These are phyloP conservation scores for Protosalanx chinensis DNA, from an alignment of 2,797 vertebrate genomes.

Conservation along the genomic window DNA sequence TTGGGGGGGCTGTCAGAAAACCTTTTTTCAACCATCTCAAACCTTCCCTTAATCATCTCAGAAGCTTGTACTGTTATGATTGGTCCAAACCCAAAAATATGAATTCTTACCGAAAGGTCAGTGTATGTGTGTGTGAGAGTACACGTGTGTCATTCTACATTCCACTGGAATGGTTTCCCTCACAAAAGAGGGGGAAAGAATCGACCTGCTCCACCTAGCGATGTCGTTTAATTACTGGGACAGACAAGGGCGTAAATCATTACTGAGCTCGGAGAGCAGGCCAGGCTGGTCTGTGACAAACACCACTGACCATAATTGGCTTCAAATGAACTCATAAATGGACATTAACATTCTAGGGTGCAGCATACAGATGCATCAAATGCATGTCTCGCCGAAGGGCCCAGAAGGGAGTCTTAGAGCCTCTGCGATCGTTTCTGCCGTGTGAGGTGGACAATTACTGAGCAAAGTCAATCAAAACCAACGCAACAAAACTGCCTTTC, in stretches of 20 bases:
- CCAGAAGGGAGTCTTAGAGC: background rate
- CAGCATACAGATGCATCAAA: conserved; percentile 26
- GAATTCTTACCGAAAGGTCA: background rate
- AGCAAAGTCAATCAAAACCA: background rate
- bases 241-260: conserved; percentile 52
- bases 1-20: background rate
- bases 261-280: conserved; percentile 14
- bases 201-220: conserved; percentile 53
- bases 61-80: too few relatives aligned
- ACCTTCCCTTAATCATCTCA: too few relatives aligned
- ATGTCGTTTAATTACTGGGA: conserved; percentile 62
- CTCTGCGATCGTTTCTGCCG: conserved; percentile 1
- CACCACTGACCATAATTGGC: conserved; percentile 51
- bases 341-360: conserved; percentile 38
- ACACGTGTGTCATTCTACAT: conserved; percentile 26
- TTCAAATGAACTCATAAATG: conserved; percentile 60
- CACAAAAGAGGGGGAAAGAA: conserved; percentile 52
- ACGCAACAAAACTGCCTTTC: background rate
- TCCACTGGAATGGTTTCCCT: conserved; percentile 48
- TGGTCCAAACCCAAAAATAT: too few relatives aligned
- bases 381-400: conserved; percentile 23
- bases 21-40: too few relatives aligned
- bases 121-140: conserved; percentile 15
- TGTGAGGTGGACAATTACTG: background rate
- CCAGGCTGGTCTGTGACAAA: conserved; percentile 50